Percentiles rank a stretch among this genome's conserved stretches.
These are phyloP conservation scores for Pantherophis alleghaniensis DNA, from an alignment of 2,797 vertebrate genomes.

Conservation along the genomic window DNA sequence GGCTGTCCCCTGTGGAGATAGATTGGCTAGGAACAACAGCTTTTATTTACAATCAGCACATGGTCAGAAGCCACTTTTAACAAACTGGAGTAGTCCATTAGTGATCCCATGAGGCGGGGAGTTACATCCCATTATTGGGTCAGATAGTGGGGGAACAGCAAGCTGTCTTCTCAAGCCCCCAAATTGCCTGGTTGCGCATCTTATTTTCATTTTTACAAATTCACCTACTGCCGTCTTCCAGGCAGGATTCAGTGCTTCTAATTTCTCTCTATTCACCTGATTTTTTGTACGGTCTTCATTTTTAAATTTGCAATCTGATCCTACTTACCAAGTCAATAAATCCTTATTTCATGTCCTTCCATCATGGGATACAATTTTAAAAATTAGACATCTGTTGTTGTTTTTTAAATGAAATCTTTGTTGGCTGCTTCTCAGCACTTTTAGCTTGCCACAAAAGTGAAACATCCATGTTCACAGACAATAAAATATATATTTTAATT, in stretches of 20 bases:
- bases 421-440: not conserved
- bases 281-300: not conserved
- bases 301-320: not conserved
- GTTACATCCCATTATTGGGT: not conserved
- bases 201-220: not conserved
- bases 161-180: not conserved
- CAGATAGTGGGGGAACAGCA: not conserved
- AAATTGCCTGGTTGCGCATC: not conserved
- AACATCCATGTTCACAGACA: not conserved
- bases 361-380: not conserved
- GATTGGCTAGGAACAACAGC: not conserved
- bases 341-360: not conserved
- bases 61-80: not conserved
- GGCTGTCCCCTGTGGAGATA: not conserved
- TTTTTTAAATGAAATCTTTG: not conserved
- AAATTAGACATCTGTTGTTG: not conserved
- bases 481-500: not conserved
- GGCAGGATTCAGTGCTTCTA: not conserved
- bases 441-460: not conserved
- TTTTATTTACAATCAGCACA: not conserved
- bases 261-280: not conserved
- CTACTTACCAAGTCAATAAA: not conserved
- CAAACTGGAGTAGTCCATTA: not conserved
- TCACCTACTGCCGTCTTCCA: not conserved
- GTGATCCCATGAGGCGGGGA: not conserved